Evolutionary conservation across 2,888 invertebrate genomes (phyloP).

Genomic region (Sussaba pulchella): DNA sequence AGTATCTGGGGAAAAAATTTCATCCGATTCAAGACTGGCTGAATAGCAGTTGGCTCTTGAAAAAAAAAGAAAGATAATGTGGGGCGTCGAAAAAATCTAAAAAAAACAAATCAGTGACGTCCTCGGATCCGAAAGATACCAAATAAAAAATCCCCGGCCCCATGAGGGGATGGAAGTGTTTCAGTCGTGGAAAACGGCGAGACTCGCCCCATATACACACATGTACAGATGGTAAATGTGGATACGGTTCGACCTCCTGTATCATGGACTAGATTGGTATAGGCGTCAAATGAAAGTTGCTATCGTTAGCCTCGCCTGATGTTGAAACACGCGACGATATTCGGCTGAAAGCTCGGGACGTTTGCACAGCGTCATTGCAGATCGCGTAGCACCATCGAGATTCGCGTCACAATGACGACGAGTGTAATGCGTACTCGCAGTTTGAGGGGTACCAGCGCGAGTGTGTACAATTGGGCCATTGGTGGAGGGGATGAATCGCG

Average conservation of each 20-base stretch:
- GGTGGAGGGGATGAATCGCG: constrained; percentile 3
- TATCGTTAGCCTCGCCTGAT: constrained; percentile 27
- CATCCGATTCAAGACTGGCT: no score
- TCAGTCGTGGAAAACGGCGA: no score
- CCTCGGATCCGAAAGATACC: no score
- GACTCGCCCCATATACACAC: not conserved
- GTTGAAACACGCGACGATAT: constrained; percentile 22
- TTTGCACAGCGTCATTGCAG: constrained; percentile 40
- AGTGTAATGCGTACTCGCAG: constrained; percentile 24
- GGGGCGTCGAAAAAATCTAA: no score
- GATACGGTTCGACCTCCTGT: constrained; percentile 1
- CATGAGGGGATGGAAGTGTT: no score
- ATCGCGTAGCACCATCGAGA: constrained; percentile 46
- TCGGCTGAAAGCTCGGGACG: constrained; percentile 32
- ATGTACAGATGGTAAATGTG: not conserved
- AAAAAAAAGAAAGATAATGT: no score
- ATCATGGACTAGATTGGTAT: constrained; percentile 39
- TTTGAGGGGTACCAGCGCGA: constrained; percentile 15
- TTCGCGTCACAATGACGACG: constrained; percentile 43
- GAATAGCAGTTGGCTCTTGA: no score
- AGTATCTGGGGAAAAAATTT: no score
- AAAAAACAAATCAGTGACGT: no score
- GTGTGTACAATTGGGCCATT: not conserved
- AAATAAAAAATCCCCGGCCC: no score
- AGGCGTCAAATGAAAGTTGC: constrained; percentile 49